A percentile compares a stretch with the other conserved stretches of the same genome.
These are phyloP conservation scores for Indicator indicator DNA, from an alignment of 2,113 vertebrate genomes.

Conservation along the genomic window DNA sequence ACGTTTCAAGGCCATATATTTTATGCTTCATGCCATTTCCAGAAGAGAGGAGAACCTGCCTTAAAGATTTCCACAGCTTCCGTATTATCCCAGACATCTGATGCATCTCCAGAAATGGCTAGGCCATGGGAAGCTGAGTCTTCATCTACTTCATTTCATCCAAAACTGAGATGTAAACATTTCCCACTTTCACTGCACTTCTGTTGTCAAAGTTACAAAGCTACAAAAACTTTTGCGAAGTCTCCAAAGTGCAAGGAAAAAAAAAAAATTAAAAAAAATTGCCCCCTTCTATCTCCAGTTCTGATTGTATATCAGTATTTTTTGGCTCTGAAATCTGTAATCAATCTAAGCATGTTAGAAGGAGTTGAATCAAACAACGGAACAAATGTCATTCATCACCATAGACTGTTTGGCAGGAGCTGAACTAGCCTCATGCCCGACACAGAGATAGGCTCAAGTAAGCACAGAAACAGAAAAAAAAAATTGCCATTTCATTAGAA, in stretches of 20 bases:
- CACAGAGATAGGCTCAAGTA: background rate
- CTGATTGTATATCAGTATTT: background rate
- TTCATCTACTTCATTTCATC: background rate
- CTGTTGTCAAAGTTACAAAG: background rate
- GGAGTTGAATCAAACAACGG: slow-evolving; percentile 16
- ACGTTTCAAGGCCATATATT: background rate
- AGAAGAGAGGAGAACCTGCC: background rate
- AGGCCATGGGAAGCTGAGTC: background rate
- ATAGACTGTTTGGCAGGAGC: slow-evolving; percentile 26
- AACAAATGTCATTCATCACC: slow-evolving; percentile 2
- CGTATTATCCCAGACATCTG: background rate
- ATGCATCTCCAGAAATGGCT: background rate
- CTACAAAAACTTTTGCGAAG: background rate
- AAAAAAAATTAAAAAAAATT: background rate
- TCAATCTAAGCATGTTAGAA: background rate
- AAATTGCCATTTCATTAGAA: background rate
- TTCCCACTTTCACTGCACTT: background rate
- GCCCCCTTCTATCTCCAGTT: background rate
- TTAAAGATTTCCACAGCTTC: background rate
- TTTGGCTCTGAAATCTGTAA: slow-evolving; percentile 30
- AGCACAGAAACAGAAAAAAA: background rate
- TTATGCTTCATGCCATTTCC: background rate
- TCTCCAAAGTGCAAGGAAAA: background rate
- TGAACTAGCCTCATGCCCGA: background rate
- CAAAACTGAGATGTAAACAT: background rate